Evolutionary conservation across 2,888 invertebrate species (phyloP).

Genomic region (Chaetogeoica ovagalla): DNA sequence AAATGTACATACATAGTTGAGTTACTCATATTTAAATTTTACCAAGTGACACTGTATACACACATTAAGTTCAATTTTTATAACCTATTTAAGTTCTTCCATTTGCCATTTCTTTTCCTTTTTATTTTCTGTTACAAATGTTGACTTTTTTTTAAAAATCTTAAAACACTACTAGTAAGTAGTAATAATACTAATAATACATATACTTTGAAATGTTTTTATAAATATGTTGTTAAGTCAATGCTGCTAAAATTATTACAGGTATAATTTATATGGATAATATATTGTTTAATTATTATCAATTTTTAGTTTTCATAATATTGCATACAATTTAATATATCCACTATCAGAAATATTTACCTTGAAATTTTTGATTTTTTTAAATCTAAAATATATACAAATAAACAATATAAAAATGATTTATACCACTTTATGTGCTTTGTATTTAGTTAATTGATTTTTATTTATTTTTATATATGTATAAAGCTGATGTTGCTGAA

Average conservation of each 20-base stretch:
- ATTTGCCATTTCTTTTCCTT: not conserved
- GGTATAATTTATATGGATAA: too few relatives aligned
- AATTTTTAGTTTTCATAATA: not conserved
- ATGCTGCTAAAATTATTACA: not conserved
- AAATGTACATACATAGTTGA: not conserved
- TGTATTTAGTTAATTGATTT: not conserved
- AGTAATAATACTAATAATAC: not conserved
- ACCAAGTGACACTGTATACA: not conserved
- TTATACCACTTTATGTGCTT: not conserved
- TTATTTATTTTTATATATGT: not conserved
- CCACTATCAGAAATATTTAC: not conserved
- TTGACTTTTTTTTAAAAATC: not conserved
- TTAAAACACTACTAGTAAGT: not conserved
- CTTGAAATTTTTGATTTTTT: not conserved
- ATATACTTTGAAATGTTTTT: not conserved
- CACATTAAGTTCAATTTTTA: not conserved
- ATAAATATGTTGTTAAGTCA: not conserved
- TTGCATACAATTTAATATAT: not conserved
- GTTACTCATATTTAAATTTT: not conserved
- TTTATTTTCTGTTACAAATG: not conserved
- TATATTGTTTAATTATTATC: not conserved
- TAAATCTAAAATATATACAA: not conserved
- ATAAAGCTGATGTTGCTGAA: slow-evolving; percentile 22
- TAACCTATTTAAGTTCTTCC: slow-evolving; percentile 47
- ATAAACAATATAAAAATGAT: too few relatives aligned